Base-by-base conservation (phyloP, 1,140 invertebrate species). In the Drosophila prosaltans region DNA sequence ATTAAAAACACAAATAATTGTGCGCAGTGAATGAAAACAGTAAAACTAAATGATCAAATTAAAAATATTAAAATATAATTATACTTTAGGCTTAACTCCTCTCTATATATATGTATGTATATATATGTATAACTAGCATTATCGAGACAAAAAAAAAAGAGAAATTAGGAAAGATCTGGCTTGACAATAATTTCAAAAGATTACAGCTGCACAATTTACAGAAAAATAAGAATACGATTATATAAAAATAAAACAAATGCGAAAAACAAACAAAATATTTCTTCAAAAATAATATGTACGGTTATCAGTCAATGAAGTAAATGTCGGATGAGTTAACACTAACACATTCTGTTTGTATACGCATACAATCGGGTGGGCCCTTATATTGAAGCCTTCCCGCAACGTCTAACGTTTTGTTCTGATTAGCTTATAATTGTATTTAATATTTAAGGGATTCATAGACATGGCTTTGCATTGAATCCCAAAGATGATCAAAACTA, bases 241-340 rank as follows among this genome's bases (percentile, higher is more conserved):
- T 43, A 51, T 40, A 45, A 68, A 74, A 69, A 30, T 66, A 67
- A 36, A 36, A 7, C 28, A 70, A 65, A 28, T 61, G 60, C 43
- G 21, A 64, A 68, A 61, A 69, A 16, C 16, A 64, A 60, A 71
- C 70, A 64, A 59, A 65, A 55, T 61, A 54, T 40, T 63, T 24
- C 43, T 65, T 65, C 41, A 60, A 66, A 60, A 66, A 63, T 43
- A 58, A 62, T 76, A 71, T 80, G 65, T 79, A 81, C 61, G 74
- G 69, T 65, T 85, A 86, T 86, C 83, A 86, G 83, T 86, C 83
- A 69, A 88, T 86, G 83, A 86, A 88, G 68, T 83, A 65, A 74
- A 83, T 88, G 73, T 80, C 68, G 72, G 68, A 74, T 80, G 68
- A 88, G 43, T 69, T 73, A 64, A 76, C 65, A 76, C 65, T 63